Base-by-base conservation (phyloP, 2,888 invertebrate genomes). In the Litoditis marina region DNA sequence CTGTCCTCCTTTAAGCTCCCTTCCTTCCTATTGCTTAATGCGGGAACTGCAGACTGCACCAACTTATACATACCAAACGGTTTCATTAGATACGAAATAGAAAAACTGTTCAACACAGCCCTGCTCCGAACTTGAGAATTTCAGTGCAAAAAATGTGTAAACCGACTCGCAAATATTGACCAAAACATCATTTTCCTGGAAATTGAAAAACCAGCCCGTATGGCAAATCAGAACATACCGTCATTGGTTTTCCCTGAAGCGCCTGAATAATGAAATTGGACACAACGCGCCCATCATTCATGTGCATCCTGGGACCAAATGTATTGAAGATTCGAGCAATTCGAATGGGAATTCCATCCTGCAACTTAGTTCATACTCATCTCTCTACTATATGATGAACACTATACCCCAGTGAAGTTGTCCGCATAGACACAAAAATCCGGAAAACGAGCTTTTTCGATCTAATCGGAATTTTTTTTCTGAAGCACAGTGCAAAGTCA, bases 281-380 rank as follows among this genome's bases (percentile, higher is more conserved):
- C 1, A 98, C 96, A 0, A 98, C 95, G 42, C 98, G 87, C 0
- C 98, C 98, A 84, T 98, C 98, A 70, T 94, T 92, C 88, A 93
- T 92, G 82, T 95, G 95, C 98, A 98, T 98, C 77, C 98, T 86
- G 0, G 98, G 98, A 0, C 98, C 98, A 83, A 93, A 98, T 0
- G 98, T 98, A 84, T 98, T 98, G 85, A 98, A 98, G 77, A 99
- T 99, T 71, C 98, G 87, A 1, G 98, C 98, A 8, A 98, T 94
- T 56, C 96, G 87, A 0, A 99, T 93, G 49, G 91, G 88, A 30
- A 98, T 91, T 53, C 91, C 91, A 84, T 98, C 96, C 87, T 96
- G 70, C 6, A 75, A 56, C 39, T 4, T 19, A n/a, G 16, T n/a
- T 46, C 8, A 27, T 44, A 4, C 5, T 46, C 8, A 11, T 39